Conservation (phyloP, 2,888 invertebrate species). For the Harpalus rufipes region DNA sequence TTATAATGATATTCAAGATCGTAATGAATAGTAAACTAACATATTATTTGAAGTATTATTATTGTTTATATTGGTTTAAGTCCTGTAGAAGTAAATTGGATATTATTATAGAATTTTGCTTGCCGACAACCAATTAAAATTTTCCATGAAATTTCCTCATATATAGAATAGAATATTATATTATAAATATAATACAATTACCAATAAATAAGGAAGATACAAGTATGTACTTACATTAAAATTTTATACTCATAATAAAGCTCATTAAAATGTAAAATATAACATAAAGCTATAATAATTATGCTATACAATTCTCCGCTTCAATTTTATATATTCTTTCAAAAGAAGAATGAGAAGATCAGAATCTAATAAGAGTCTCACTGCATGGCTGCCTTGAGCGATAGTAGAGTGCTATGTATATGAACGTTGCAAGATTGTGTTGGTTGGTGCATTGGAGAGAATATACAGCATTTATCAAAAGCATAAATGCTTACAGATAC, state of each 20-base stretch:
- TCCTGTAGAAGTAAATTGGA: too few species aligned
- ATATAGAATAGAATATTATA: neutral
- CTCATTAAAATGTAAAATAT: constrained; percentile 6
- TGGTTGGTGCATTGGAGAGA: neutral
- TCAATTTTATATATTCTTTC: neutral
- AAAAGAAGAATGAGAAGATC: constrained; percentile 18
- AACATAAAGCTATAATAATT: constrained; percentile 1
- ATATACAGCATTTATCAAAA: constrained; percentile 52
- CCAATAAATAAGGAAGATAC: neutral
- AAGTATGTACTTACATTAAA: neutral
- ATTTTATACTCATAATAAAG: neutral
- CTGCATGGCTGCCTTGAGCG: constrained; percentile 15
- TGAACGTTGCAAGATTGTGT: neutral
- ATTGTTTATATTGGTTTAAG: too few species aligned
- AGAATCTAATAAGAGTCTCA: constrained; percentile 43
- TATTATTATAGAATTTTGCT: too few species aligned
- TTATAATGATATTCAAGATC: too few species aligned
- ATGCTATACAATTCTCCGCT: neutral
- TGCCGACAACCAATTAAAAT: too few species aligned
- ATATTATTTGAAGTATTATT: too few species aligned
- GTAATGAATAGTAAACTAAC: too few species aligned
- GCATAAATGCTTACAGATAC: constrained; percentile 52
- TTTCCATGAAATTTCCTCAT: too few species aligned
- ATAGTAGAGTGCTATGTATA: neutral
- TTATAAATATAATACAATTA: neutral